Percentiles rank a stretch among this genome's conserved stretches.
These are phyloP conservation scores for Echinarachnius parma DNA, from an alignment of 53 echinoderm and acorn worm genomes.

Conservation along the genomic window DNA sequence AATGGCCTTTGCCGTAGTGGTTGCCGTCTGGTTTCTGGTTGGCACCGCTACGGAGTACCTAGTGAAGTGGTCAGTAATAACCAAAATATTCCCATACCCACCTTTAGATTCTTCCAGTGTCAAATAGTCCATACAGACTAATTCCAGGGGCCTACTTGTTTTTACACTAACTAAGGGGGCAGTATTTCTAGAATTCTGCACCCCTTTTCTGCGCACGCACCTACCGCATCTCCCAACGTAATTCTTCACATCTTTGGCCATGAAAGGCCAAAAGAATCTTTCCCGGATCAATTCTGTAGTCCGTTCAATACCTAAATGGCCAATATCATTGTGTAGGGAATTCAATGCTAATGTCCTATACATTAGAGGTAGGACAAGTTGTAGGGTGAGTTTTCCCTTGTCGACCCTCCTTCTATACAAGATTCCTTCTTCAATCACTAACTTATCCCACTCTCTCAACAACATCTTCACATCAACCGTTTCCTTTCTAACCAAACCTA, in stretches of 20 bases:
- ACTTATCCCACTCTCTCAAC: constrained; percentile 36
- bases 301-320: constrained; percentile 53
- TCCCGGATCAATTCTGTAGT: constrained; percentile 26
- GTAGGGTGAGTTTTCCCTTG: constrained; percentile 3
- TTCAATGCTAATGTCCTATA: constrained; percentile 1
- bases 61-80: constrained; percentile 68
- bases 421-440: constrained; percentile 7
- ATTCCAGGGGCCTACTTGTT: constrained; percentile 31
- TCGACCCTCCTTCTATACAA: constrained; percentile 6
- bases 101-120: constrained; percentile 38
- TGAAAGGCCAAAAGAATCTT: constrained; percentile 42
- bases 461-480: constrained; percentile 9
- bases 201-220: constrained; percentile 18
- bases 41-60: constrained; percentile 52
- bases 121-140: constrained; percentile 42
- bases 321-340: constrained; percentile 47
- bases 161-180: constrained; percentile 33
- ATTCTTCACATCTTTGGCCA: not conserved
- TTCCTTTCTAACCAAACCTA: not conserved
- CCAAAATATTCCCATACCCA: constrained; percentile 45
- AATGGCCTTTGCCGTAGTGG: constrained; percentile 44
- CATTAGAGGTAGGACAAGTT: constrained; percentile 18
- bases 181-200: not conserved
- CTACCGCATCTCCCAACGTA: constrained; percentile 28
- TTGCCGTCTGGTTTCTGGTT: constrained; percentile 56